Conservation (phyloP, 2,113 vertebrate species). For the Steatornis caripensis region DNA sequence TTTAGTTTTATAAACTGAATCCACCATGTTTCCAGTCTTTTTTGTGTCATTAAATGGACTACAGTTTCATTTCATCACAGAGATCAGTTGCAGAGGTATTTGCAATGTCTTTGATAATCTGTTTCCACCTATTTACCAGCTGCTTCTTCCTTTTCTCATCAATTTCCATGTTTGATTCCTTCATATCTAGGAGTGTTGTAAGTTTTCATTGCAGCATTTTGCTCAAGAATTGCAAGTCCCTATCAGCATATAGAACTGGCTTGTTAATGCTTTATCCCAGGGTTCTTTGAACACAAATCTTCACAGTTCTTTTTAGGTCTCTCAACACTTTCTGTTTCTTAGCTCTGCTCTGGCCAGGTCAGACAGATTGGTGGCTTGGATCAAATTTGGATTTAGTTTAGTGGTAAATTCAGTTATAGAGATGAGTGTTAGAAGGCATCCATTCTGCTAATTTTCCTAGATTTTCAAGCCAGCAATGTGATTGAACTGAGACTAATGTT, state of each 20-base stretch:
- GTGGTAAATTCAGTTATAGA: neutral
- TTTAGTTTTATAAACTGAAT: neutral
- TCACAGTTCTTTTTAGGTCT: neutral
- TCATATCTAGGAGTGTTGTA: neutral
- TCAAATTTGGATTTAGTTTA: neutral
- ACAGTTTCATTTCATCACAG: neutral
- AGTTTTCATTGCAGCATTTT: neutral
- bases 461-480: neutral
- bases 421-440: neutral
- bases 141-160: neutral
- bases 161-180: neutral
- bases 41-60: neutral
- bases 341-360: neutral
- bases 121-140: neutral
- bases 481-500: neutral
- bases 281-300: neutral
- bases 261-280: neutral
- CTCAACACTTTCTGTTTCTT: neutral
- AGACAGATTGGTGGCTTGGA: neutral
- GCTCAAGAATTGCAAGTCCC: neutral
- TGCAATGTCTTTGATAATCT: neutral
- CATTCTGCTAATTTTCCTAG: neutral
- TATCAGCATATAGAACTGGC: neutral
- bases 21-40: neutral
- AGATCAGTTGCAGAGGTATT: neutral